Evolutionary conservation across 2,113 vertebrate species (phyloP).

Genomic region (Rallus limicola): DNA sequence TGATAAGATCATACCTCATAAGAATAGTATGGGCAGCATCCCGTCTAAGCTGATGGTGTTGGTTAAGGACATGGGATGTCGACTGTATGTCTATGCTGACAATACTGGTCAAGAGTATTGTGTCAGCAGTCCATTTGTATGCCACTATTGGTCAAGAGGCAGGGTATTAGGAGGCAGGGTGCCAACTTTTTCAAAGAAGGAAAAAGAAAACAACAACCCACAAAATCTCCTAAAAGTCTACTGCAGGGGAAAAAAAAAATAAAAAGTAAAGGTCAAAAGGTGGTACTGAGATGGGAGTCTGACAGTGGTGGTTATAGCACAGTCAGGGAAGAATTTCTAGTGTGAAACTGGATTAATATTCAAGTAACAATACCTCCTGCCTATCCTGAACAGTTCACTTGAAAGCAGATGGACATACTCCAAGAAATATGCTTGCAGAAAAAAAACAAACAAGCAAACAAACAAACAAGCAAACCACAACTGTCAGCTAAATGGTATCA

Average conservation of each 20-base stretch:
- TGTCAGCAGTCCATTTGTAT: not conserved
- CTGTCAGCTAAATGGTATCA: not conserved
- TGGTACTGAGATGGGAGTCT: not conserved
- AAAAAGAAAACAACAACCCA: not conserved
- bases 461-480: no score
- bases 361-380: not conserved
- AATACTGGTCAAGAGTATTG: not conserved
- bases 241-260: not conserved
- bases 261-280: not conserved
- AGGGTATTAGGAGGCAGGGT: not conserved
- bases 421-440: not conserved
- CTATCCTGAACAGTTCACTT: not conserved
- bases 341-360: not conserved
- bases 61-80: fast-evolving
- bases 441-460: no score
- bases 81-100: not conserved
- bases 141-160: fast-evolving
- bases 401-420: not conserved
- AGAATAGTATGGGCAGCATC: not conserved
- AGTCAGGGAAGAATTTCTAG: not conserved
- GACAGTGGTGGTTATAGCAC: not conserved
- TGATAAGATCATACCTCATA: not conserved
- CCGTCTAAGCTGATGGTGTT: fast-evolving
- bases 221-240: not conserved
- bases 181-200: not conserved